Evolutionary conservation across 2,888 invertebrate genomes (phyloP).

Genomic region (Epistrophe grossulariae): DNA sequence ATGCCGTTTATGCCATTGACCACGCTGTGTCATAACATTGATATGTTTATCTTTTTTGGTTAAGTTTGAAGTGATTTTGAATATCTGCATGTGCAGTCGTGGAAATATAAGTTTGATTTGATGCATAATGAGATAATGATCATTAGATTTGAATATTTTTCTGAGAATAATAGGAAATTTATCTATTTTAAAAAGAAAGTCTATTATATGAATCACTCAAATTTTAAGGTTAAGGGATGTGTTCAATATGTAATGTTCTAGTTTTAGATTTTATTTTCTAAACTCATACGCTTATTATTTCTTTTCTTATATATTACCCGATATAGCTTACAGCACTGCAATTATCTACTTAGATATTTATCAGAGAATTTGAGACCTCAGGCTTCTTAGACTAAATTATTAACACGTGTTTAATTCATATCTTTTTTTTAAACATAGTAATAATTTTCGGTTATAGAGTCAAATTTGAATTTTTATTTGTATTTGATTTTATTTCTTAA

Average conservation of each 20-base stretch:
- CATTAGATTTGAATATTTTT: background rate
- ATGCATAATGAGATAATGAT: background rate
- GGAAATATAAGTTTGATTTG: background rate
- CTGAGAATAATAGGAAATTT: background rate
- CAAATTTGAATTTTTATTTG: too few species aligned
- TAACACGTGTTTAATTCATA: too few species aligned
- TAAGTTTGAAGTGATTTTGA: slow-evolving; percentile 10
- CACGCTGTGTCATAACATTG: slow-evolving; percentile 73
- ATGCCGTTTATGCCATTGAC: slow-evolving; percentile 61
- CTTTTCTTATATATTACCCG: too few species aligned
- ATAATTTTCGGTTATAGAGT: too few species aligned
- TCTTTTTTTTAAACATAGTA: too few species aligned
- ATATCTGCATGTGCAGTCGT: background rate
- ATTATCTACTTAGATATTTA: too few species aligned
- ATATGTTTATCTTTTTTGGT: slow-evolving; percentile 57
- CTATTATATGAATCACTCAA: background rate
- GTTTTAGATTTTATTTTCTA: too few species aligned
- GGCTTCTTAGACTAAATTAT: too few species aligned
- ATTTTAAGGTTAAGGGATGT: background rate
- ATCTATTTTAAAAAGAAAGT: background rate
- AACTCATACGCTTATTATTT: too few species aligned
- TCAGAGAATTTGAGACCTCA: too few species aligned
- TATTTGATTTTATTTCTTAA: too few species aligned
- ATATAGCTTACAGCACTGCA: too few species aligned
- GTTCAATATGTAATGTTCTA: background rate